These are phyloP conservation scores for Stercorarius parasiticus DNA, from an alignment of 2,113 vertebrate genomes.

Conservation along the genomic window DNA sequence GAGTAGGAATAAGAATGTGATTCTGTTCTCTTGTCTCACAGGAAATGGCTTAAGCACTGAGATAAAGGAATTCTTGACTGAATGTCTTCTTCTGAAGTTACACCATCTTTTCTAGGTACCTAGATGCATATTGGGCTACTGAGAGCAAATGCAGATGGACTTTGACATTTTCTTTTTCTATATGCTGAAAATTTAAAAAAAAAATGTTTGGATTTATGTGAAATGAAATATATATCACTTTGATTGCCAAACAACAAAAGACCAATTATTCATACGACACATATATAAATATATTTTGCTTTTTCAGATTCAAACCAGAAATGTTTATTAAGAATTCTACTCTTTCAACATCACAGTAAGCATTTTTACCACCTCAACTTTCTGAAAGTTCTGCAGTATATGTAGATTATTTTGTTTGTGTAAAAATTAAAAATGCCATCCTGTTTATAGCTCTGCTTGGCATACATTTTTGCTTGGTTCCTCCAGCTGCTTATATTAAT, in stretches of 20 bases:
- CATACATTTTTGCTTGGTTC: neutral
- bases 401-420: neutral
- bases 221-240: neutral
- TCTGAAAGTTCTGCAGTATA: neutral
- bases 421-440: neutral
- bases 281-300: neutral
- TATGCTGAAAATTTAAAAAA: neutral
- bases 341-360: neutral
- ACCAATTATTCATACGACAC: neutral
- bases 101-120: neutral
- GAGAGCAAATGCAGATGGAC: neutral
- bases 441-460: neutral
- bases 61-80: neutral
- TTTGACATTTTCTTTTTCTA: neutral
- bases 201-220: neutral
- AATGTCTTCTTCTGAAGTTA: neutral
- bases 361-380: neutral
- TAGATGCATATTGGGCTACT: neutral
- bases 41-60: neutral
- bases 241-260: neutral
- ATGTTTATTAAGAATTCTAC: neutral
- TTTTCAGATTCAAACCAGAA: neutral
- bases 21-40: neutral
- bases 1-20: neutral
- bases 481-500: neutral